These are phyloP conservation scores for Hydropsyche betteni DNA, from an alignment of 2,888 invertebrate genomes.

Conservation along the genomic window DNA sequence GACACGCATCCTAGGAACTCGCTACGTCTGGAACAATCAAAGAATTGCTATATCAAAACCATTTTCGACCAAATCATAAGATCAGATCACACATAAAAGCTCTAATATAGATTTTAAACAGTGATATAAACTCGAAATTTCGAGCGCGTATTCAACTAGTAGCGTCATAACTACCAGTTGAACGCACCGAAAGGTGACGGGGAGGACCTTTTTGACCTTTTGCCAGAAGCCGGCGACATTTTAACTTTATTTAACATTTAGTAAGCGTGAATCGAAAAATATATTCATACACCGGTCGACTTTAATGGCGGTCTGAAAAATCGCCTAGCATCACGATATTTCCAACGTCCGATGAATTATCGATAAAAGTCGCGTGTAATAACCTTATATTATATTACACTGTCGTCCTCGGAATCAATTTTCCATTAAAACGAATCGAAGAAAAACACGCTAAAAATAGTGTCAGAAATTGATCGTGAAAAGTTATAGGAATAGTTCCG, in stretches of 20 bases:
- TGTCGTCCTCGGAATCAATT: slow-evolving; percentile 9
- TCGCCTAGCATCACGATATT: neutral
- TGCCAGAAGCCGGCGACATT: slow-evolving; percentile 20
- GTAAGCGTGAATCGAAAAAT: slow-evolving; percentile 1
- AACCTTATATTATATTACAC: too few relatives aligned
- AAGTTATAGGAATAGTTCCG: neutral
- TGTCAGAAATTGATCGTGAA: slow-evolving; percentile 1
- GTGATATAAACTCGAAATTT: too few relatives aligned
- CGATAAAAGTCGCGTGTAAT: too few relatives aligned
- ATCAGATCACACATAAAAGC: too few relatives aligned
- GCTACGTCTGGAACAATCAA: slow-evolving; percentile 74
- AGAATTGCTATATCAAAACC: neutral
- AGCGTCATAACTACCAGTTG: slow-evolving; percentile 15
- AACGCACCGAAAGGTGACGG: neutral
- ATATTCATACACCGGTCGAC: neutral
- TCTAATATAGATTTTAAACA: too few relatives aligned
- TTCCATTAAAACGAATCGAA: slow-evolving; percentile 9
- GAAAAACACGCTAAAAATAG: slow-evolving; percentile 5
- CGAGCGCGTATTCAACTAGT: too few relatives aligned
- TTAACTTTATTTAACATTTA: slow-evolving; percentile 1
- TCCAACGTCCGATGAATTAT: too few relatives aligned
- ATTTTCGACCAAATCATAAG: neutral
- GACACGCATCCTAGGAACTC: slow-evolving; percentile 95
- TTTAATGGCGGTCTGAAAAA: neutral
- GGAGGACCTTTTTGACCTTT: slow-evolving; percentile 19